Evolutionary conservation across 2,888 invertebrate genomes (phyloP), one percentile per base, ranked within the genome.

Genomic region (Mythimna impura): DNA sequence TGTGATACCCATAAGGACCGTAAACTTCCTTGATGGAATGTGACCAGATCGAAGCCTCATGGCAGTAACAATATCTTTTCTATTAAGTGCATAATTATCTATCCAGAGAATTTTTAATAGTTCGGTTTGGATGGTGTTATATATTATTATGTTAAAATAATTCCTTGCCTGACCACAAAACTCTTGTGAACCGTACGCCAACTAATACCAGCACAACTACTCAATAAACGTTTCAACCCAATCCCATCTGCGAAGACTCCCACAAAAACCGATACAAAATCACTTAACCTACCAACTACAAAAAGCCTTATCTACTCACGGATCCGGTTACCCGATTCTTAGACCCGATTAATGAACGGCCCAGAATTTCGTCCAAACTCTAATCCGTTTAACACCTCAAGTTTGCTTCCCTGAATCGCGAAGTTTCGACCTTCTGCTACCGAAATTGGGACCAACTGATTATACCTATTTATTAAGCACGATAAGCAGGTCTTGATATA

Each of bases 301-400:
- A 82, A 87, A 83, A 82, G 73, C 77, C 75, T 73, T 81, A 86
- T 84, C 82, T 78, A 40, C 75, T 63, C 66, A 54, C 57, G 34
- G 63, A 74, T 78, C 80, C 62, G 71, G 73, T 84, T 84, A 71
- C 80, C 71, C 73, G 66, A 80, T 80, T 77, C 77, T 80, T 77
- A 43, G 77, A 12, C 6, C 75, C 81, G 85, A 90, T 89, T 91
- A 91, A 91, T 91, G 89, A 89, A 90, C 89, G 67, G 84, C 76
- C 85, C 81, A 66, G 66, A 89, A 90, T 89, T 88, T 79, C 78
- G 74, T 76, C 82, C 86, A 72, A 90, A 91, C 89, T 88, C 86
- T 92, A 91, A 93, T 92, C 91, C 89, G 87, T 91, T 93, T 92
- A 91, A 89, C 91, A 91, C 92, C 89, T 90, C 84, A 89, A 91